Conservation (phyloP, 2,113 vertebrate genomes). For the Xenotilapia flavipinnis region DNA sequence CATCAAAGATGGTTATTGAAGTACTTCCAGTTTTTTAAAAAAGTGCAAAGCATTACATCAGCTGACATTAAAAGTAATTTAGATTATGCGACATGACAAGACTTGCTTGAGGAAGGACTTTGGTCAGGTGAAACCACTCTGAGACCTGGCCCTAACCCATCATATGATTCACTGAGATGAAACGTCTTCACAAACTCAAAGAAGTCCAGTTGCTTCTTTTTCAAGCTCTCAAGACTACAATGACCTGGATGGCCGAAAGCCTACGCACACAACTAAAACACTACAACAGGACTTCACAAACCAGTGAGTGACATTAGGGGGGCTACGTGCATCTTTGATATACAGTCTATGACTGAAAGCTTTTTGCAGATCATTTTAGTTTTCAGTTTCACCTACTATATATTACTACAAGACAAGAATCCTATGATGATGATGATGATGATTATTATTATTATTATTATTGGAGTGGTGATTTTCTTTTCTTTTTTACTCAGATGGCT, state of each 20-base stretch:
- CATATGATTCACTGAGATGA: neutral
- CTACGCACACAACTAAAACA: neutral
- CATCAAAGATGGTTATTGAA: neutral
- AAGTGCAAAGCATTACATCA: neutral
- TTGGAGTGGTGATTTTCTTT: neutral
- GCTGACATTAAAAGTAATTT: neutral
- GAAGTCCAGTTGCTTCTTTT: neutral
- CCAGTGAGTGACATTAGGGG: neutral
- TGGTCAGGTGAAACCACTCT: no score
- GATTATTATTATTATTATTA: accelerated
- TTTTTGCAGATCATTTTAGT: neutral
- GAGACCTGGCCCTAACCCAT: neutral
- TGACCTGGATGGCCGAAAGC: neutral
- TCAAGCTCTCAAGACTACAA: neutral
- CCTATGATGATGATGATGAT: accelerated
- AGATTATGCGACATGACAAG: neutral
- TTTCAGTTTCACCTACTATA: neutral
- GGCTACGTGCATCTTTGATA: neutral
- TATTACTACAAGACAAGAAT: neutral
- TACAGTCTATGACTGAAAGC: neutral
- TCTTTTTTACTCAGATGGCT: neutral
- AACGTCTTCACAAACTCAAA: neutral
- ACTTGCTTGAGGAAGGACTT: no score
- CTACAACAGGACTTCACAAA: neutral
- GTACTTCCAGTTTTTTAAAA: neutral